A percentile compares a stretch with the other conserved stretches of the same genome.
phyloP scores from a whole-genome alignment of 2,888 invertebrate species.

The Rhimphoctona megacephalus region DNA sequence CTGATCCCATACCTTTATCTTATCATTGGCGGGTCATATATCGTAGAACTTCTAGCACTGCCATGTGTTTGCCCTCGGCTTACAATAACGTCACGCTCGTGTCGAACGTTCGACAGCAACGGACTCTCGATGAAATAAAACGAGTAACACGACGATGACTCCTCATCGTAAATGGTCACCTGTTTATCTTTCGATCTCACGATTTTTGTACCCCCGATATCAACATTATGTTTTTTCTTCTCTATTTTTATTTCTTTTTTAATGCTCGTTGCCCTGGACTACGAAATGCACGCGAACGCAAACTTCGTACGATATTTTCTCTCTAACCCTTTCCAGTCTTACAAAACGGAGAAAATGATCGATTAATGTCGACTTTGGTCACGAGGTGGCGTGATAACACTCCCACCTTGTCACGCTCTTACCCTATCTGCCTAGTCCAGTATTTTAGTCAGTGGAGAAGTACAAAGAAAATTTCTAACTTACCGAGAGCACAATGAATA shows the following conservation, averaged over 20 bases:
- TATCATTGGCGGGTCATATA: constrained; percentile 80
- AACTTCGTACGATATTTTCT: constrained; percentile 58
- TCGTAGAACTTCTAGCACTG: constrained; percentile 69
- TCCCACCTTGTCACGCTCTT: background rate
- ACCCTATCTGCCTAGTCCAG: constrained; percentile 1
- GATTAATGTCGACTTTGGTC: constrained; percentile 42
- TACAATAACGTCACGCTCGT: constrained; percentile 28
- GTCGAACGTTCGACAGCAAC: constrained; percentile 57
- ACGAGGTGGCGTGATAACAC: constrained; percentile 65
- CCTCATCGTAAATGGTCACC: constrained; percentile 31
- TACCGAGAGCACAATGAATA: constrained; percentile 31
- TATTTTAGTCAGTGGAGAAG: background rate
- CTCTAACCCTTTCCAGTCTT: background rate
- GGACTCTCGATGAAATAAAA: background rate
- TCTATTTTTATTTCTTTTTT: background rate
- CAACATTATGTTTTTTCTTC: background rate
- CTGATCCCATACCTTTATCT: constrained; percentile 75
- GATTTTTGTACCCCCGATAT: constrained; percentile 3
- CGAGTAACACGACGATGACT: constrained; percentile 55
- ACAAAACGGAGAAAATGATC: constrained; percentile 35
- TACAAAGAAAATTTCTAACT: constrained; percentile 43
- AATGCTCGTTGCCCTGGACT: constrained; percentile 58
- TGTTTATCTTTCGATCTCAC: constrained; percentile 14
- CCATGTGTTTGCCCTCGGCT: constrained; percentile 75
- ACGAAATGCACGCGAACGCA: constrained; percentile 37